Evolutionary conservation across 2,797 vertebrate genomes (phyloP).

Genomic region (Acanthis flammea): DNA sequence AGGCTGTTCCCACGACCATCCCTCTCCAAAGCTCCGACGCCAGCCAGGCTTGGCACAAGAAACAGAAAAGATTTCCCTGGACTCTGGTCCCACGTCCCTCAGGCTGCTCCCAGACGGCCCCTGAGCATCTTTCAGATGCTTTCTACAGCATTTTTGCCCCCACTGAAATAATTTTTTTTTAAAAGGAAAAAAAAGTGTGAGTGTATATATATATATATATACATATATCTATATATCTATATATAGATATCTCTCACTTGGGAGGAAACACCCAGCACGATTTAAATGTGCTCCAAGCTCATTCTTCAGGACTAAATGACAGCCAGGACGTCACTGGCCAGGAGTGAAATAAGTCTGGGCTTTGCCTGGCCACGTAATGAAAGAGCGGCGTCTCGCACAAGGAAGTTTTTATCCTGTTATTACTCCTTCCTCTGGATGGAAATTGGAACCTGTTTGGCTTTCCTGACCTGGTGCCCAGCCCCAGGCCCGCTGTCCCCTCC

Average conservation of each 20-base stretch:
- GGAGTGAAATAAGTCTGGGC: not conserved
- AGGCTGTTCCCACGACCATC: slow-evolving; percentile 29
- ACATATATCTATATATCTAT: too few relatives aligned
- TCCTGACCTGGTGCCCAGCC: not conserved
- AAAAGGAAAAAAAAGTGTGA: too few relatives aligned
- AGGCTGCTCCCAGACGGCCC: not conserved
- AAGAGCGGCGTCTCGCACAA: not conserved
- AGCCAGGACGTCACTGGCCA: not conserved
- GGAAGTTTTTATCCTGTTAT: slow-evolving; percentile 1
- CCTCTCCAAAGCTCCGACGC: not conserved
- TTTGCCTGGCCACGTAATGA: not conserved
- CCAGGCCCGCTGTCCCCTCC: rapidly evolving
- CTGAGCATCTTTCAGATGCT: not conserved
- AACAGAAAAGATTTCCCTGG: not conserved
- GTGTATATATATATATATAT: too few relatives aligned
- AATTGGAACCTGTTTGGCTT: not conserved
- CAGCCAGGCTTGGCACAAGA: not conserved
- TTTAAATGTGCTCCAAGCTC: not conserved
- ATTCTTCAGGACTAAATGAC: not conserved
- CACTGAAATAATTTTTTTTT: not conserved
- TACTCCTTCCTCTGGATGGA: not conserved
- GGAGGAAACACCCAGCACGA: not conserved
- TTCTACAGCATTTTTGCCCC: not conserved
- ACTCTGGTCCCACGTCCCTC: not conserved
- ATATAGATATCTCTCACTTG: too few relatives aligned